These are phyloP conservation scores for Dolichomitus sp. DNA, from an alignment of 2,888 invertebrate species.

Conservation along the genomic window DNA sequence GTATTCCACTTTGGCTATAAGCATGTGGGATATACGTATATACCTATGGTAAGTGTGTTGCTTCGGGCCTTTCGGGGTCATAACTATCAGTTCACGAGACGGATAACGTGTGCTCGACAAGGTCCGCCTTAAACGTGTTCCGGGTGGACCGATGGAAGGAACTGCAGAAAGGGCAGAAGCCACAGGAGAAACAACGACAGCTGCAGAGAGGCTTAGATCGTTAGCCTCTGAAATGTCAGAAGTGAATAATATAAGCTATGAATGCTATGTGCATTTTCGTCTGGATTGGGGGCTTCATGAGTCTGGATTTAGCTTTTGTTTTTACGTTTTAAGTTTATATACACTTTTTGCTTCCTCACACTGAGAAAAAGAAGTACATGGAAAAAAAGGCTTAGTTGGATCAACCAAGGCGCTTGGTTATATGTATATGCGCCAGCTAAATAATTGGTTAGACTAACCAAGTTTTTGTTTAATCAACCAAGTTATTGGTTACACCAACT, in stretches of 20 bases:
- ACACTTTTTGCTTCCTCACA: too few relatives aligned
- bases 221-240: conserved; percentile 30
- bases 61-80: background rate
- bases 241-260: conserved; percentile 23
- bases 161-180: background rate
- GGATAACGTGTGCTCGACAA: conserved; percentile 40
- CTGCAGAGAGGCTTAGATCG: conserved; percentile 17
- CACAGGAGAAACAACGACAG: background rate
- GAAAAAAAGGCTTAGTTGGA: too few relatives aligned
- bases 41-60: background rate
- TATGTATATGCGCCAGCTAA: too few relatives aligned
- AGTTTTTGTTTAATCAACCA: too few relatives aligned
- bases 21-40: background rate
- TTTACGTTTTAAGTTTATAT: background rate
- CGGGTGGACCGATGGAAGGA: conserved; percentile 29
- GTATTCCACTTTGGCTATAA: conserved; percentile 10
- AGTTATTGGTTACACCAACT: too few relatives aligned
- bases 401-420: too few relatives aligned
- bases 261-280: background rate
- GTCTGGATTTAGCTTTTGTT: background rate
- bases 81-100: conserved; percentile 27
- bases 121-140: conserved; percentile 63
- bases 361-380: too few relatives aligned
- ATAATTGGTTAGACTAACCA: too few relatives aligned
- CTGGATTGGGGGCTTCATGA: background rate